Conservation (phyloP, 2,113 vertebrate genomes). For the Rhinopomastus cyanomelas region DNA sequence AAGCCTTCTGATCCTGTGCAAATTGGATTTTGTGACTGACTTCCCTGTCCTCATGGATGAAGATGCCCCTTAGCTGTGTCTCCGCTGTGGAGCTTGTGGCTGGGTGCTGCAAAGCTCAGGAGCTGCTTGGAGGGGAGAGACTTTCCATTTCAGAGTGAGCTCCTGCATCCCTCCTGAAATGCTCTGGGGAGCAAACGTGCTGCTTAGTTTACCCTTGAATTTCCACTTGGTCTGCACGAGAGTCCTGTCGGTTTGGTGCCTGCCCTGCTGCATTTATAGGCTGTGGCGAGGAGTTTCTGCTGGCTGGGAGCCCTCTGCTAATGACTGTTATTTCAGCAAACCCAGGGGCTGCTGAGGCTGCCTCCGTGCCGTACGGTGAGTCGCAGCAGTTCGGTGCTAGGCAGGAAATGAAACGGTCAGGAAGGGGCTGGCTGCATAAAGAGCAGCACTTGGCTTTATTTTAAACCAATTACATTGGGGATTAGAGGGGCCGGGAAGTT, state of each 20-base stretch:
- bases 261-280: background rate
- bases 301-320: background rate
- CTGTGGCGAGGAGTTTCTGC: background rate
- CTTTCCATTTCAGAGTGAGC: background rate
- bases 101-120: background rate
- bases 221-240: accelerated
- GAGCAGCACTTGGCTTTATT: slow-evolving; percentile 25
- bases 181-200: background rate
- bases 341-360: background rate
- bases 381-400: background rate
- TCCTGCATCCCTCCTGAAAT: background rate
- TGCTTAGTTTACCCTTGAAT: background rate
- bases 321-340: slow-evolving; percentile 8
- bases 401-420: slow-evolving; percentile 14
- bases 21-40: slow-evolving; percentile 38
- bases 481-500: background rate
- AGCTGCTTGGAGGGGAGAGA: background rate
- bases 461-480: background rate
- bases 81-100: background rate
- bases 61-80: background rate
- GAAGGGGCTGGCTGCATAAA: background rate
- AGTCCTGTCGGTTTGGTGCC: background rate
- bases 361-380: background rate
- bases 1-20: slow-evolving; percentile 23
- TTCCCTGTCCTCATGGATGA: slow-evolving; percentile 15